Conservation (phyloP, 2,797 vertebrate species). For the Protosalanx chinensis region DNA sequence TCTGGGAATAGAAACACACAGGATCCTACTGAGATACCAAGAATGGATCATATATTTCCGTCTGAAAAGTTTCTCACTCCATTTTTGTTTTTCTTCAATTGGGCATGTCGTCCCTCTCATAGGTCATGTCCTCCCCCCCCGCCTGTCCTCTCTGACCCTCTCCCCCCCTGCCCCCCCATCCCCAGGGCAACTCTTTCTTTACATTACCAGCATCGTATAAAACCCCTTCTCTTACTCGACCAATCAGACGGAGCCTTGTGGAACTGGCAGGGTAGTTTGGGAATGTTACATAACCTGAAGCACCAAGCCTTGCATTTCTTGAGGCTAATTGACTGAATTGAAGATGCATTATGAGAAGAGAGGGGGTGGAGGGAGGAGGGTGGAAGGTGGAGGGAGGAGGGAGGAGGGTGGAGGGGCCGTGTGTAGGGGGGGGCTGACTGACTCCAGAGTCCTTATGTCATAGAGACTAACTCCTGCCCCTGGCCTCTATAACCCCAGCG, state of each 20-base stretch:
- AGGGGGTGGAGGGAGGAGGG: neutral
- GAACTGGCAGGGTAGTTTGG: slow-evolving; percentile 13
- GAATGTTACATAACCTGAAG: slow-evolving; percentile 32
- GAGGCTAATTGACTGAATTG: slow-evolving; percentile 35
- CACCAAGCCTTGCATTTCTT: slow-evolving; percentile 30
- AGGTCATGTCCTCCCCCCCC: slow-evolving; percentile 19
- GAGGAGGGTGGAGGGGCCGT: no score
- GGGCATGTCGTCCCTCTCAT: slow-evolving; percentile 26
- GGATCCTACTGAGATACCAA: neutral
- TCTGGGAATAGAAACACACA: no score
- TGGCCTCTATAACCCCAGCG: slow-evolving; percentile 17
- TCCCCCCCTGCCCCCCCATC: neutral
- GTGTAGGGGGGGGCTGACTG: neutral
- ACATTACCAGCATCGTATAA: neutral
- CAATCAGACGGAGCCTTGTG: slow-evolving; percentile 33
- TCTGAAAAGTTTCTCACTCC: slow-evolving; percentile 25
- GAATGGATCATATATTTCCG: slow-evolving; percentile 14
- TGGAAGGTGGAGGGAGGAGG: no score
- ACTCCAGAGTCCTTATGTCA: slow-evolving; percentile 19
- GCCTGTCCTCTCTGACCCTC: neutral
- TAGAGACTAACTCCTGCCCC: slow-evolving; percentile 8
- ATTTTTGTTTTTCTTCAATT: slow-evolving; percentile 33
- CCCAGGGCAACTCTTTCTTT: neutral
- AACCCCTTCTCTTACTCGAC: slow-evolving; percentile 7
- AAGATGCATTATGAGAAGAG: slow-evolving; percentile 31